Evolutionary conservation across 2,888 invertebrate genomes (phyloP).

Genomic region (Autographa pulchrina): DNA sequence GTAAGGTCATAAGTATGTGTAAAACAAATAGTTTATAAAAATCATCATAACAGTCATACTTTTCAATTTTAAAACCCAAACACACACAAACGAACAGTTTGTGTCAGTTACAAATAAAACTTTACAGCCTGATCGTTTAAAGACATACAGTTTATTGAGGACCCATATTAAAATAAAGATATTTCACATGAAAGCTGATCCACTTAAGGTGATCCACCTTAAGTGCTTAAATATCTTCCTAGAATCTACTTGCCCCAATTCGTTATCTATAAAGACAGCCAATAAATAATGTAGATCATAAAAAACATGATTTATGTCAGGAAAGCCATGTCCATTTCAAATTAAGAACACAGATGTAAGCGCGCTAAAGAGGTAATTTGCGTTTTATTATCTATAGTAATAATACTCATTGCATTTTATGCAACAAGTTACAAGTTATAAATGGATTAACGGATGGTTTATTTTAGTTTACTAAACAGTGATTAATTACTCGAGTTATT

Average conservation of each 20-base stretch:
- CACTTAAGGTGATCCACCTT: too few species aligned
- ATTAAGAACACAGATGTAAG: slow-evolving; percentile 9
- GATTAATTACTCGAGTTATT: not conserved
- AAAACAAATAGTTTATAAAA: too few species aligned
- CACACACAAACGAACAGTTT: too few species aligned
- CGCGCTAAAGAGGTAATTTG: not conserved
- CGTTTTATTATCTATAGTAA: slow-evolving; percentile 6
- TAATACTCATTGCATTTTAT: slow-evolving; percentile 6
- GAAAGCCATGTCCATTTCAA: not conserved
- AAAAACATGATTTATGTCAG: not conserved
- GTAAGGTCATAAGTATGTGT: too few species aligned
- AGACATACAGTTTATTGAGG: too few species aligned
- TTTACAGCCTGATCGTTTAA: too few species aligned
- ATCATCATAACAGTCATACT: too few species aligned
- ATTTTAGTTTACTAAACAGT: not conserved
- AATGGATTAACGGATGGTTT: not conserved
- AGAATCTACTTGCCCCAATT: not conserved
- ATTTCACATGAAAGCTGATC: too few species aligned
- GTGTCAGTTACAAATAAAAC: too few species aligned
- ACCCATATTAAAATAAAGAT: too few species aligned
- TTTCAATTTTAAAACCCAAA: too few species aligned
- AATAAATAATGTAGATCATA: not conserved
- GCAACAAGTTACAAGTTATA: slow-evolving; percentile 1
- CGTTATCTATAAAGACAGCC: not conserved
- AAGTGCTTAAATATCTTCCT: not conserved